Conservation (phyloP, 2,113 vertebrate species). For the Percopsis transmontana region DNA sequence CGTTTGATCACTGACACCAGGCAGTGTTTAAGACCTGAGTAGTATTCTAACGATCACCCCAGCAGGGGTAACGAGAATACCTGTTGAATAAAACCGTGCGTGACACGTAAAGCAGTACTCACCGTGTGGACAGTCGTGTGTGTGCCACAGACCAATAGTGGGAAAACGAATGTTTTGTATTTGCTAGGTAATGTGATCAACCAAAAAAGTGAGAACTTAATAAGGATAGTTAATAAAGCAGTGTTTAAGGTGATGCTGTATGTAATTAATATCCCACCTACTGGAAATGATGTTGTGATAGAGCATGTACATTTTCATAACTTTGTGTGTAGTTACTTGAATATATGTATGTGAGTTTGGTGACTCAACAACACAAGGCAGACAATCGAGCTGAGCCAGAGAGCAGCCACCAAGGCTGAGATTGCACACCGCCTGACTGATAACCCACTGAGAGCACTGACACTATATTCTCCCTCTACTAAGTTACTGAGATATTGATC, state of each 20-base stretch:
- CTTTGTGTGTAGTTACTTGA: slow-evolving; percentile 19
- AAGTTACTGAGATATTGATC: slow-evolving; percentile 71
- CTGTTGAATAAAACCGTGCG: no score
- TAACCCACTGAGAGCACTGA: slow-evolving; percentile 46
- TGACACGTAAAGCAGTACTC: no score
- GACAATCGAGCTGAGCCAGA: slow-evolving; percentile 28
- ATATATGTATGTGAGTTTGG: neutral
- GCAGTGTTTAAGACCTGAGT: no score
- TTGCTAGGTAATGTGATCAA: no score
- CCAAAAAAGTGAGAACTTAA: neutral
- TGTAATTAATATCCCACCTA: slow-evolving; percentile 30
- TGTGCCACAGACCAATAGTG: no score
- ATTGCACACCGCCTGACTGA: slow-evolving; percentile 51
- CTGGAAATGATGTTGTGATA: neutral
- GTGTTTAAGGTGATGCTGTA: slow-evolving; percentile 8
- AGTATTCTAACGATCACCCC: no score
- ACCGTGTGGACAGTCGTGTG: no score
- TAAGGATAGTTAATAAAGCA: slow-evolving; percentile 27
- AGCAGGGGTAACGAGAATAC: no score
- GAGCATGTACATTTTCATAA: slow-evolving; percentile 5
- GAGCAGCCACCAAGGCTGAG: slow-evolving; percentile 31
- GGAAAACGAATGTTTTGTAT: no score
- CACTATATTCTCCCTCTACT: slow-evolving; percentile 36
- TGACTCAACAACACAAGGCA: slow-evolving; percentile 23
- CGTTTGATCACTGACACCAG: no score